A percentile compares a stretch with the other conserved stretches of the same genome.
These are phyloP conservation scores for Lasioglossum morio DNA, from an alignment of 2,888 invertebrate species.

Conservation along the genomic window DNA sequence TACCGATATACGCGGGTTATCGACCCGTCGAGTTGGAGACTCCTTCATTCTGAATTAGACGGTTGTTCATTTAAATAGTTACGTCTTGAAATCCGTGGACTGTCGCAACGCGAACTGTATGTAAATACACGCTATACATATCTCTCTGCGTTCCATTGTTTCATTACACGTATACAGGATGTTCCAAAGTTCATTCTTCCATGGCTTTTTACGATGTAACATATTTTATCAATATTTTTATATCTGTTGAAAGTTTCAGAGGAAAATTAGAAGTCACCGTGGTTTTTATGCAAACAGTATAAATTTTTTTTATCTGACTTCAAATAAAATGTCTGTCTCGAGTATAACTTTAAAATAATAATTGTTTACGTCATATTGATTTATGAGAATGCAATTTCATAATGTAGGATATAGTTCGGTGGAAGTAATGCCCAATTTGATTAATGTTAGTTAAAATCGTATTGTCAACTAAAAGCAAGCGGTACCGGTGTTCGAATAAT, in stretches of 20 bases:
- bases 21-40: slow-evolving; percentile 12
- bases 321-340: neutral
- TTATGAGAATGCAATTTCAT: neutral
- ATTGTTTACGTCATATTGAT: neutral
- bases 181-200: neutral
- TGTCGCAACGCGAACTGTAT: slow-evolving; percentile 3
- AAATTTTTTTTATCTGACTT: neutral
- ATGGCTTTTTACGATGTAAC: neutral
- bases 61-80: neutral
- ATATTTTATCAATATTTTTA: neutral
- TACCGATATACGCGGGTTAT: slow-evolving; percentile 15
- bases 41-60: slow-evolving; percentile 11
- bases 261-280: neutral
- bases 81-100: neutral
- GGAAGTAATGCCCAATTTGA: neutral
- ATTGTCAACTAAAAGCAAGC: neutral
- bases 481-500: neutral
- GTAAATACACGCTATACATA: neutral
- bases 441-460: neutral
- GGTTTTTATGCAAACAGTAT: neutral
- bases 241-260: neutral
- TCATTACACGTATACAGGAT: neutral
- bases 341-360: neutral
- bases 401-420: neutral
- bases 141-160: slow-evolving; percentile 3